A percentile compares a stretch with the other conserved stretches of the same genome.
Evolutionary conservation across 2,113 vertebrate species (phyloP).

Genomic region (Rana temporaria): DNA sequence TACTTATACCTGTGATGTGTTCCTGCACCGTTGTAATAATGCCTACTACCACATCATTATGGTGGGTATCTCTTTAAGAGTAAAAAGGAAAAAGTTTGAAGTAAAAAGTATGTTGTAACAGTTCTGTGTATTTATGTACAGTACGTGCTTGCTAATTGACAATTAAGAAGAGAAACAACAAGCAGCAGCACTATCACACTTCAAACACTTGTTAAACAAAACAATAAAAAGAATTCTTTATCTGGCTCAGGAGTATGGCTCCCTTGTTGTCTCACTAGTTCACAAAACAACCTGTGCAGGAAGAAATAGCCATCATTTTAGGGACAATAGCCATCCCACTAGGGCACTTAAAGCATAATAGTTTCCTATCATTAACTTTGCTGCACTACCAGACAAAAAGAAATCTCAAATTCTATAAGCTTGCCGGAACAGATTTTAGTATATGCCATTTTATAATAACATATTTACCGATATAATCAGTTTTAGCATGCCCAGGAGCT

Average conservation of each 20-base stretch:
- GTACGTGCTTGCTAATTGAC: conserved; percentile 34
- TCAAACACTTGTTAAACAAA: conserved; percentile 54
- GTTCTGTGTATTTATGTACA: neutral
- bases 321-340: conserved; percentile 36
- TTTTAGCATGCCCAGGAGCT: conserved; percentile 38
- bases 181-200: conserved; percentile 25
- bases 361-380: conserved; percentile 55
- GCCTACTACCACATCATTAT: neutral
- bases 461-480: conserved; percentile 53
- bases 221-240: conserved; percentile 56
- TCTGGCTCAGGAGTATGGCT: conserved; percentile 52
- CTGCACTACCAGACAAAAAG: conserved; percentile 45
- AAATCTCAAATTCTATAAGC: conserved; percentile 40
- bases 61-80: neutral
- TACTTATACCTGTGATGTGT: too few relatives aligned
- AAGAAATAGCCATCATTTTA: conserved; percentile 54
- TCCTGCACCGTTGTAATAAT: too few relatives aligned
- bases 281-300: conserved; percentile 55
- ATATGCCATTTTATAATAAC: conserved; percentile 30
- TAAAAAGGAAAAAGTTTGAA: neutral
- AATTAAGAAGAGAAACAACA: conserved; percentile 18
- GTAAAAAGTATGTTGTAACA: conserved; percentile 3
- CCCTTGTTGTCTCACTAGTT: conserved; percentile 55
- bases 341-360: conserved; percentile 48
- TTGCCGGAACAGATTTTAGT: conserved; percentile 20